Evolutionary conservation across 2,113 vertebrate genomes (phyloP).

Genomic region (Sylvilagus bachmani): DNA sequence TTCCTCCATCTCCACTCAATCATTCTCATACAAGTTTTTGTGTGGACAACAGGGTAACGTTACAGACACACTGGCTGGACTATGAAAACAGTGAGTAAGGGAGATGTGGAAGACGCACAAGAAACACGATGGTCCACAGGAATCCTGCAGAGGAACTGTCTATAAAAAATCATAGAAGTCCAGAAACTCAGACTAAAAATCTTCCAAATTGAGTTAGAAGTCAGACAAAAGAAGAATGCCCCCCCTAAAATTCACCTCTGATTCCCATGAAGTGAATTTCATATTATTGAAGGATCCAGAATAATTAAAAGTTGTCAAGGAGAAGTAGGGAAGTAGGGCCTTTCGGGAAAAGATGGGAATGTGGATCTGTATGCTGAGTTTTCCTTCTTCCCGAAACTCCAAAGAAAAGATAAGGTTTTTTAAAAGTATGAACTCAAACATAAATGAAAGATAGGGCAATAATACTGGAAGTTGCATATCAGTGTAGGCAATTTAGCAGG

Average conservation of each 20-base stretch:
- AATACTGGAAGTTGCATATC: not conserved
- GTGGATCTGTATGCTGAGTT: not conserved
- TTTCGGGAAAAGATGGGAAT: not conserved
- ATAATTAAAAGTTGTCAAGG: not conserved
- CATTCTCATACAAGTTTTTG: not conserved
- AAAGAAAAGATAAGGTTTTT: not conserved
- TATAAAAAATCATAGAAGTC: not conserved
- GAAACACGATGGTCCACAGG: not conserved
- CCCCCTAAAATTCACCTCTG: not conserved
- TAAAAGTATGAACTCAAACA: not conserved
- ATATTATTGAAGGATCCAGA: not conserved
- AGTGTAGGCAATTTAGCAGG: not conserved
- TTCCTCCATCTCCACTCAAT: not conserved
- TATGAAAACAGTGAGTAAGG: not conserved
- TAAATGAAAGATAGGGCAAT: not conserved
- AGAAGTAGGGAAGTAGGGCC: conserved; percentile 16
- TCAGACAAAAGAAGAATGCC: not conserved
- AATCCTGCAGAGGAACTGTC: not conserved
- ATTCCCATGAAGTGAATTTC: not conserved
- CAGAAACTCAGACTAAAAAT: not conserved
- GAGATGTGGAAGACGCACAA: not conserved
- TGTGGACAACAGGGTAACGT: not conserved
- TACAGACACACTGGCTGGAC: not conserved
- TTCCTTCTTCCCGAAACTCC: conserved; percentile 28
- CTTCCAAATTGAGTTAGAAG: not conserved